Evolutionary conservation across 1,140 invertebrate genomes (phyloP).

Genomic region (Brachionus koreanus): DNA sequence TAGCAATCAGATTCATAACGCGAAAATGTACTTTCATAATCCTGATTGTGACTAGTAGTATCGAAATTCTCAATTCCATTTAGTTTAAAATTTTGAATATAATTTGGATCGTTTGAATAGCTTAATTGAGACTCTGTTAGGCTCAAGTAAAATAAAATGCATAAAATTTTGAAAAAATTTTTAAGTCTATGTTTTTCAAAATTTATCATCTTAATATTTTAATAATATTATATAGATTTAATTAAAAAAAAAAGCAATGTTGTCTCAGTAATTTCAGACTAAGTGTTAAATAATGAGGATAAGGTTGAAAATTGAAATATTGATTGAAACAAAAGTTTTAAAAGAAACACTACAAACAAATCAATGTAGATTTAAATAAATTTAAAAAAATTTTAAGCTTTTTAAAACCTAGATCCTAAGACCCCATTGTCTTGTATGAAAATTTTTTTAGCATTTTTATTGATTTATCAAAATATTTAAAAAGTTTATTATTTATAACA

Average conservation of each 20-base stretch:
- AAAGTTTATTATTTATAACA: too few species aligned
- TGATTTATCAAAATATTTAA: too few species aligned
- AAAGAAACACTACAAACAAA: not conserved
- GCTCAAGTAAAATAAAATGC: not conserved
- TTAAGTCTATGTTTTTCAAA: not conserved
- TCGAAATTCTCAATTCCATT: not conserved
- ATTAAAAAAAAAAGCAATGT: too few species aligned
- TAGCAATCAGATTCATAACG: constrained; percentile 22
- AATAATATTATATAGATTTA: too few species aligned
- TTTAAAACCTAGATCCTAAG: too few species aligned
- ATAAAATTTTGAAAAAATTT: not conserved
- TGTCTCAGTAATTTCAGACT: too few species aligned
- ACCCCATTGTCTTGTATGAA: too few species aligned
- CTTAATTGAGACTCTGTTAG: not conserved
- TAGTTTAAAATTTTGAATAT: constrained; percentile 1
- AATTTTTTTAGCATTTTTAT: too few species aligned
- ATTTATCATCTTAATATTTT: not conserved
- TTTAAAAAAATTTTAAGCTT: not conserved
- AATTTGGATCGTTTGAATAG: not conserved
- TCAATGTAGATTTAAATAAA: not conserved
- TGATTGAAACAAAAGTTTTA: too few species aligned
- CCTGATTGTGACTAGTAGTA: not conserved
- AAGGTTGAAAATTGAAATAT: too few species aligned
- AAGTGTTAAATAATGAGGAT: too few species aligned
- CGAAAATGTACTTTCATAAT: not conserved